Base-by-base conservation (phyloP, 2,113 vertebrate genomes). In the Varanus salvator region DNA sequence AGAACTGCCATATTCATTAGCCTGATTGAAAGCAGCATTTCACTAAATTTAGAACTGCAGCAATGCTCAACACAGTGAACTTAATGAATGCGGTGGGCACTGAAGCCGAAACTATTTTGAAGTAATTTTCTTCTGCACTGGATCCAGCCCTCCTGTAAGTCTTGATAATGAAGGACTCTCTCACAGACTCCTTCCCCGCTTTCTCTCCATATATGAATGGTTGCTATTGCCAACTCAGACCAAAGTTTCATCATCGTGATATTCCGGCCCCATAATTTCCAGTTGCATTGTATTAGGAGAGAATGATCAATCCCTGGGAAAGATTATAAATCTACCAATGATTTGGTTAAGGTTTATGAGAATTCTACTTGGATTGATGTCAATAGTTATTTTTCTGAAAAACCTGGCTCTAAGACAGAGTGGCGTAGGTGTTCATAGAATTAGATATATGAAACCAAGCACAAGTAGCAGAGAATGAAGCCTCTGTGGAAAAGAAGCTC, bases 31-130 rank as follows among this genome's bases (percentile, higher is more conserved):
- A 95, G 93, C 89, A 88, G 83, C 86, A 92, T 95, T 95, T 95
- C 95, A 89, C 94, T 94, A 92, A 95, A 94, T 95, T 92, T 92
- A 94, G 93, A 94, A 86, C 86, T 90, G 89, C 93, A 95, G 91
- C 93, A 94, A 88, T 92, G 87, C 92, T 95, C 93, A 93, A 82
- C 93, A 92, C 81, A 92, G 93, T 92, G 75, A 86, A 92, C 92
- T 95, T 95, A 95, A 93, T 94, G 50, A 94, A 92, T 91, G 94
- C 92, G 93, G 92, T 95, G 95, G 91, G 95, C 94, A 94, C 90
- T 93, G 94, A 95, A 94, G 94, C 93, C 91, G 93, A 95, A 96
- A 95, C 91, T 94, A 92, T 95, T 95, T 80, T 94, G 86, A 93
- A 94, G 91, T 95, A 88, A 95, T 95, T 95, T 96, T 92, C 93